Evolutionary conservation across 2,797 vertebrate genomes (phyloP).

Genomic region (Leptatherina wallacei): DNA sequence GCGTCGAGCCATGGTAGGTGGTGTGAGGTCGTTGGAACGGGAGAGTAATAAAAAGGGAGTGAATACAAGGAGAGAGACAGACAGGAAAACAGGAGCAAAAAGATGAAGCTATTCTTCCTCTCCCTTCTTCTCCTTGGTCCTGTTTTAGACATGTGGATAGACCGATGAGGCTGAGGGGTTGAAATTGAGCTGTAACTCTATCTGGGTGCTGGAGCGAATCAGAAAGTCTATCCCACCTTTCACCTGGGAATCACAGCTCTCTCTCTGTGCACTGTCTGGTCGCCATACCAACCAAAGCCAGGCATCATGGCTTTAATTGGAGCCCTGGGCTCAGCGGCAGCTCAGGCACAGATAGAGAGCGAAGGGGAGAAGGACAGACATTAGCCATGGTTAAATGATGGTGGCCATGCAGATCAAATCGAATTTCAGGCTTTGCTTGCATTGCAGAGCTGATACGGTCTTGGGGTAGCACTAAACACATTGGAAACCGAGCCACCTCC

Average conservation of each 20-base stretch:
- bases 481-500: constrained; percentile 57
- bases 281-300: constrained; percentile 78
- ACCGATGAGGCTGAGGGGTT: constrained; percentile 72
- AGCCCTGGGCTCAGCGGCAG: constrained; percentile 77
- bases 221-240: constrained; percentile 88
- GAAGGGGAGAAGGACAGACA: constrained; percentile 53
- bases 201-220: constrained; percentile 85
- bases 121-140: constrained; percentile 56
- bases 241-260: constrained; percentile 84
- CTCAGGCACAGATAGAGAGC: constrained; percentile 61
- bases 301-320: constrained; percentile 84
- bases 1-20: constrained; percentile 32
- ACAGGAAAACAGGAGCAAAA: constrained; percentile 58
- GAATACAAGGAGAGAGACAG: constrained; percentile 44
- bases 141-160: constrained; percentile 74
- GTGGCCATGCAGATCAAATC: constrained; percentile 76
- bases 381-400: constrained; percentile 70
- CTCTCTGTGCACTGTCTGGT: constrained; percentile 76
- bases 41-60: constrained; percentile 28
- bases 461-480: constrained; percentile 61
- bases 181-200: constrained; percentile 84
- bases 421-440: constrained; percentile 64
- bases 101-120: constrained; percentile 60
- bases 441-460: constrained; percentile 57
- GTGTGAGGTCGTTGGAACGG: constrained; percentile 28